Base-by-base conservation (phyloP, 2,113 vertebrate genomes). In the Prunella himalayana region DNA sequence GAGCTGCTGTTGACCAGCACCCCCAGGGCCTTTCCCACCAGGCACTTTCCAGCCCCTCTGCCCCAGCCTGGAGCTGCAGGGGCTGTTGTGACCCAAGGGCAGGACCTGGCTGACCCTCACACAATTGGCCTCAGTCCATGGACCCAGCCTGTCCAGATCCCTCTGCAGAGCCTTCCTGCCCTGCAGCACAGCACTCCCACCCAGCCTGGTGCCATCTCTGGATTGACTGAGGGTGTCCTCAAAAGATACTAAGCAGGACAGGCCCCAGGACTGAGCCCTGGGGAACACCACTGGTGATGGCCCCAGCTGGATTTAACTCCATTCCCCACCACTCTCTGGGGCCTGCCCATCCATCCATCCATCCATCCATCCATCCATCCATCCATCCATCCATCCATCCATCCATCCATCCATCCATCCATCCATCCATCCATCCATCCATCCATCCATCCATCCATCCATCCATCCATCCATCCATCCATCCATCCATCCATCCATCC, bases 61-160 rank as follows among this genome's bases (percentile, higher is more conserved):
- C 44, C 35, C 72, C 69, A 49, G 73, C 59, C 77, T 57, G 72
- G 57, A 49, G 19, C 6, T 77, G n/a, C 28, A 6, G 44, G 45
- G 41, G 30, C 31, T 77, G 33, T 22, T 73, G 65, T 78, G 37
- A 10, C 53, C 19, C 22, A 37, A 8, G 28, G 15, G 8, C 47
- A 66, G 53, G 42, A 56, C 33, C 13, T 0, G 0, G 19, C 25
- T 91, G 41, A 65, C 25, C 6, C 30, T 47, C 47, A 57, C 1
- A 25, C 47, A 35, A 2, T 0, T 44, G 44, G 28, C 47, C 45
- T 66, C 1, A 4, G 41, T 30, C 25, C 50, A 47, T 13, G 0
- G 7, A 25, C 25, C 64, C 73, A 41, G 31, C 64, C 50, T 65
- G 45, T 15, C 10, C 70, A 79, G 61, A 30, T 8, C 45, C 44